These are phyloP conservation scores for Callitettix versicolor DNA, from an alignment of 1,140 invertebrate genomes.

Conservation along the genomic window DNA sequence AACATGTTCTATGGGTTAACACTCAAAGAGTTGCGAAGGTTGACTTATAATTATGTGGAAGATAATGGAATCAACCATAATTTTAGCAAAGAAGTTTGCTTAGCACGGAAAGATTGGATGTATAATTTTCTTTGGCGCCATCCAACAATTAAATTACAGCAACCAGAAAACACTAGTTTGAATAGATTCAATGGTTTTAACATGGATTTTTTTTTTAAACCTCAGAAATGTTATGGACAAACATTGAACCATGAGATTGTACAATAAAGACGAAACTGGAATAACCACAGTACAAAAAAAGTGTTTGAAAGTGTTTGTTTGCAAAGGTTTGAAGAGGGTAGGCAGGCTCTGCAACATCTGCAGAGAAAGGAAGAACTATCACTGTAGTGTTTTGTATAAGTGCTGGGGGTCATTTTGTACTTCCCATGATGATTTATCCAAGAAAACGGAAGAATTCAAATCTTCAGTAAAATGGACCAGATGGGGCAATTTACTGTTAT, in stretches of 20 bases:
- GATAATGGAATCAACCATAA: slow-evolving; percentile 6
- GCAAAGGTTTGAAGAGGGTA: slow-evolving; percentile 29
- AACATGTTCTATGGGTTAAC: slow-evolving; percentile 4
- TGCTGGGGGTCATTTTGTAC: slow-evolving; percentile 28
- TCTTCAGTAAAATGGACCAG: slow-evolving; percentile 26
- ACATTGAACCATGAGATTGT: slow-evolving; percentile 21
- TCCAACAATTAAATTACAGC: slow-evolving; percentile 7
- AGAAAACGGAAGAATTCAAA: slow-evolving; percentile 28
- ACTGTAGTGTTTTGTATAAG: slow-evolving; percentile 28
- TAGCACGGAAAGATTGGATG: slow-evolving; percentile 15
- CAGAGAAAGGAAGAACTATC: slow-evolving; percentile 31
- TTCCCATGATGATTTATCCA: slow-evolving; percentile 32
- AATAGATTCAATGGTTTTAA: slow-evolving; percentile 23
- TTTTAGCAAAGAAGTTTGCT: slow-evolving; percentile 2
- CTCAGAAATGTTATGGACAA: slow-evolving; percentile 14
- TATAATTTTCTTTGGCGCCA: slow-evolving; percentile 6
- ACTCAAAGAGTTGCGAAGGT: background rate
- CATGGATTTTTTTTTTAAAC: slow-evolving; percentile 21
- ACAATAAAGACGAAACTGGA: slow-evolving; percentile 28
- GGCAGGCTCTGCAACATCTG: slow-evolving; percentile 31
- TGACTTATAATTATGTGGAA: slow-evolving; percentile 1
- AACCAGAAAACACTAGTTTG: slow-evolving; percentile 15
- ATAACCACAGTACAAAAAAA: slow-evolving; percentile 25
- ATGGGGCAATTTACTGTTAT: slow-evolving; percentile 25
- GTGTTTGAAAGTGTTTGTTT: slow-evolving; percentile 26